phyloP scores from a whole-genome alignment of 2,888 invertebrate species.

The Drosophila sordidula region DNA sequence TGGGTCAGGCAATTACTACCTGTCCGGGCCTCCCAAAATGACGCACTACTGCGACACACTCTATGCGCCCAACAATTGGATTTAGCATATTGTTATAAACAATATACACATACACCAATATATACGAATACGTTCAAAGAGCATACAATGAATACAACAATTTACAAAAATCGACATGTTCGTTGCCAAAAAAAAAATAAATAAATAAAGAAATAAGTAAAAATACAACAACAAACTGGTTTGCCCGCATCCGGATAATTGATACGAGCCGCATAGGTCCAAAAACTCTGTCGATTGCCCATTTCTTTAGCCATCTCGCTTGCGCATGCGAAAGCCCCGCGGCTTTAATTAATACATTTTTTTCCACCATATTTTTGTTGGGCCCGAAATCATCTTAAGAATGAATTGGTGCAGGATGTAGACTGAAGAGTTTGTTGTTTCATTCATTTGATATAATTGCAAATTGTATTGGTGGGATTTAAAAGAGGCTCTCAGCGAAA shows the following conservation, averaged over 20 bases:
- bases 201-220: constrained; percentile 5
- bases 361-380: neutral
- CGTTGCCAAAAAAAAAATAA: constrained; percentile 42
- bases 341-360: constrained; percentile 50
- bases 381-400: constrained; percentile 33
- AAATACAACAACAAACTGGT: constrained; percentile 62
- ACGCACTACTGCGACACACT: constrained; percentile 45
- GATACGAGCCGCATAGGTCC: constrained; percentile 30
- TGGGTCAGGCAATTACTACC: constrained; percentile 8
- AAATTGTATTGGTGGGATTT: constrained; percentile 11
- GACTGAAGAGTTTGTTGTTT: constrained; percentile 36
- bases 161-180: constrained; percentile 36
- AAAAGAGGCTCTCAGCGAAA: constrained; percentile 31
- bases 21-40: constrained; percentile 30
- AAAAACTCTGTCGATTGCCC: constrained; percentile 31
- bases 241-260: constrained; percentile 72
- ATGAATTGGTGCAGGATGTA: constrained; percentile 48
- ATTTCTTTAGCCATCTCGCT: constrained; percentile 54
- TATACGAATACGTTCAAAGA: constrained; percentile 19
- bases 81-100: constrained; percentile 35
- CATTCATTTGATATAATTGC: constrained; percentile 33
- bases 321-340: constrained; percentile 33
- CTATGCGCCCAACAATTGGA: constrained; percentile 43
- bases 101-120: neutral
- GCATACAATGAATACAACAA: constrained; percentile 27